These are phyloP conservation scores for Eulemur rubriventer DNA, from an alignment of 2,797 vertebrate genomes.

Conservation along the genomic window DNA sequence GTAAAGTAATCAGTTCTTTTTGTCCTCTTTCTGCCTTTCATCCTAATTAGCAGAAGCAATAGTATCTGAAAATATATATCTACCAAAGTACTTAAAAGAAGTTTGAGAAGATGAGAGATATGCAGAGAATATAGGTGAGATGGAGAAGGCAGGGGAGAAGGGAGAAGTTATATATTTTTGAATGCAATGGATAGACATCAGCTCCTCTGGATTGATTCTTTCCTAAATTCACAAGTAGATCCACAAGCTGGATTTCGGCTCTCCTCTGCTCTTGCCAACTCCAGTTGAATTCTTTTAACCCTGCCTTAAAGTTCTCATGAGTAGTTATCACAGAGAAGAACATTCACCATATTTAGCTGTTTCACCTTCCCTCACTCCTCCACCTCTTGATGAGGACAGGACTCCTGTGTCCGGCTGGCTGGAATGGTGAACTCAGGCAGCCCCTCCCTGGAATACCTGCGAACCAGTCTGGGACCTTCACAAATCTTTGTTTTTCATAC, in stretches of 20 bases:
- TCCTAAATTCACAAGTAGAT: not conserved
- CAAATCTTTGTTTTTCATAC: not conserved
- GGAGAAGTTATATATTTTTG: not conserved
- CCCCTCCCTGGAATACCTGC: rapidly evolving
- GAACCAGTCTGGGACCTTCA: not conserved
- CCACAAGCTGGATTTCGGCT: not conserved
- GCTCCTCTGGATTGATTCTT: not conserved
- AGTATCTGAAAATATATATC: not conserved
- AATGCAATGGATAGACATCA: not conserved
- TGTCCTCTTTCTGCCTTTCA: not conserved
- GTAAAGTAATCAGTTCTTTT: not conserved
- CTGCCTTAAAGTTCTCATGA: not conserved
- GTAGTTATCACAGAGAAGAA: not conserved
- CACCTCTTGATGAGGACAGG: rapidly evolving
- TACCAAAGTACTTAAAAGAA: not conserved
- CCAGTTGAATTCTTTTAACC: not conserved
- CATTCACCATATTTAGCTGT: not conserved
- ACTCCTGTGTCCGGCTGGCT: rapidly evolving
- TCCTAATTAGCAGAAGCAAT: not conserved
- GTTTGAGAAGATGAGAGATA: not conserved
- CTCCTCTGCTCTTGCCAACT: not conserved
- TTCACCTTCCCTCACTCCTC: not conserved
- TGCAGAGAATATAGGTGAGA: not conserved
- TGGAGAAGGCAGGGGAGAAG: not conserved
- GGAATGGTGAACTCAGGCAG: rapidly evolving